Conservation (phyloP, 2,113 vertebrate genomes). For the Jacana jacana region DNA sequence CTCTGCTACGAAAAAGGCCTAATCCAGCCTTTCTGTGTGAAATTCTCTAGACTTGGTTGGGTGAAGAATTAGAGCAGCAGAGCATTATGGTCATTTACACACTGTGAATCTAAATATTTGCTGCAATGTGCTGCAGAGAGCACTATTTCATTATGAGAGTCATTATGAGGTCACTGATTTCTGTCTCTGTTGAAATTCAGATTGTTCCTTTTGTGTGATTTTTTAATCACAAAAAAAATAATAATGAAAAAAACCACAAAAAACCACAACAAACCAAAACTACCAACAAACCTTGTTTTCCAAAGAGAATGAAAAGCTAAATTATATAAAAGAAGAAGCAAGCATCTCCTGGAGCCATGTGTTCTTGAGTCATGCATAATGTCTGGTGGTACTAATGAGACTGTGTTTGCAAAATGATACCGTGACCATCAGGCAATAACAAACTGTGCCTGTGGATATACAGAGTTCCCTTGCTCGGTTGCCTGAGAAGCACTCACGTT, state of each 20-base stretch:
- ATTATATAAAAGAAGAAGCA: not conserved
- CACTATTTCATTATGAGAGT: not conserved
- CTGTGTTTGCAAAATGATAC: not conserved
- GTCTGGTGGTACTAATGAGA: not conserved
- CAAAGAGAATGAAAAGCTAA: not conserved
- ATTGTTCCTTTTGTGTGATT: not conserved
- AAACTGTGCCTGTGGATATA: not conserved
- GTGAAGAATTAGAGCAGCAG: not conserved
- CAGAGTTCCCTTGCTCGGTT: not conserved
- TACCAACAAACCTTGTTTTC: not conserved
- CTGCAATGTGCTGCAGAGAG: not conserved
- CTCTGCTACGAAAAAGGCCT: not conserved
- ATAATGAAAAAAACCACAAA: no score
- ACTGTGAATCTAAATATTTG: not conserved
- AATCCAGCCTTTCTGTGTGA: not conserved
- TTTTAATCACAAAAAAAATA: not conserved
- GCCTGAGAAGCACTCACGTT: not conserved
- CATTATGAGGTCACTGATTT: not conserved
- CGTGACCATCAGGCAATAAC: not conserved
- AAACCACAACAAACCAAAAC: no score
- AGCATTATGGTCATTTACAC: not conserved
- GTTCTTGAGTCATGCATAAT: not conserved
- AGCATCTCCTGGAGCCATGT: not conserved
- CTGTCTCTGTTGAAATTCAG: not conserved
- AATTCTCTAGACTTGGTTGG: not conserved